Evolutionary conservation across 2,888 invertebrate genomes (phyloP).

Genomic region (Dicroscelio sp.): DNA sequence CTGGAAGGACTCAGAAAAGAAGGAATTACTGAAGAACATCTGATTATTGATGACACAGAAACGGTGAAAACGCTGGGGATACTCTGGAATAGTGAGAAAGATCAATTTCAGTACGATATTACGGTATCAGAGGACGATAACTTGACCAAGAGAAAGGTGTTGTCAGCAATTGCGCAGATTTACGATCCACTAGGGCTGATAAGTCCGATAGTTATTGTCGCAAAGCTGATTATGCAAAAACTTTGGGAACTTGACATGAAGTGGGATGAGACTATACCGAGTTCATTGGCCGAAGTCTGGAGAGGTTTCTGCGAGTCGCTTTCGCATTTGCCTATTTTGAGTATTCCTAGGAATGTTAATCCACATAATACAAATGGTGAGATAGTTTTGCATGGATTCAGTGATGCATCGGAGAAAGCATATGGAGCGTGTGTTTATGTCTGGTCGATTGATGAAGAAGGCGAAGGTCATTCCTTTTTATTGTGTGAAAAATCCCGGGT

Average conservation of each 20-base stretch:
- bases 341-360: not conserved
- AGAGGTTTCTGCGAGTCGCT: not conserved
- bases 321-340: not conserved
- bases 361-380: not conserved
- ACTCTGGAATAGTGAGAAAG: not conserved
- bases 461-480: not conserved
- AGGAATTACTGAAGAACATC: too few relatives aligned
- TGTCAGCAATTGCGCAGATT: conserved; percentile 72
- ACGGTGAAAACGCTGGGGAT: too few relatives aligned
- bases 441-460: not conserved
- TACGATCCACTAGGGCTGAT: conserved; percentile 73
- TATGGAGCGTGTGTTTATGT: not conserved
- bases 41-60: too few relatives aligned
- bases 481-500: not conserved
- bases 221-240: conserved; percentile 72
- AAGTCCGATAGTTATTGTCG: conserved; percentile 63
- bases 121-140: not conserved
- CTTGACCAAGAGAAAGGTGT: not conserved
- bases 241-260: conserved; percentile 45
- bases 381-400: not conserved
- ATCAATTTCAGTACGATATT: not conserved
- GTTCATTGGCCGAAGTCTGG: not conserved
- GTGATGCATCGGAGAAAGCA: not conserved
- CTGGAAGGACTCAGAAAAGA: too few relatives aligned
- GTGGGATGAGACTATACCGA: conserved; percentile 37